Evolutionary conservation across 2,888 invertebrate genomes (phyloP).

Genomic region (Anticlea derivata): DNA sequence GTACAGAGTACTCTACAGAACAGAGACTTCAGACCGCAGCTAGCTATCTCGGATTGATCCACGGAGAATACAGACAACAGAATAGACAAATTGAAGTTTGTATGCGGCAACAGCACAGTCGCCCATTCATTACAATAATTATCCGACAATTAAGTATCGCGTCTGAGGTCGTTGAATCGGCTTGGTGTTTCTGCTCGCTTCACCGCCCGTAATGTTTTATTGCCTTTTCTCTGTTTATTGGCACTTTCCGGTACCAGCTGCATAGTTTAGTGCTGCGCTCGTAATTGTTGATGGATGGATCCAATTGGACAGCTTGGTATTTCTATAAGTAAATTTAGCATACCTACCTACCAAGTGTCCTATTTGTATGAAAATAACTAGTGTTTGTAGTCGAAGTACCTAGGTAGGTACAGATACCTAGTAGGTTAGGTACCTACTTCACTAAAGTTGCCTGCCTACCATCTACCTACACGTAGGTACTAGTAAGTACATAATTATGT

Average conservation of each 20-base stretch:
- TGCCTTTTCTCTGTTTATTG: conserved; percentile 18
- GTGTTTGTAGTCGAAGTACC: background rate
- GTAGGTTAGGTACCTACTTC: too few relatives aligned
- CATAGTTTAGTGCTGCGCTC: conserved; percentile 10
- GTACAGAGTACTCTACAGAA: conserved; percentile 46
- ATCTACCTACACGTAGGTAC: too few relatives aligned
- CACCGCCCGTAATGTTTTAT: conserved; percentile 12
- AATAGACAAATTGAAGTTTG: conserved; percentile 66
- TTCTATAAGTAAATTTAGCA: background rate
- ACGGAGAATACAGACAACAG: conserved; percentile 41
- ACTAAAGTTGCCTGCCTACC: too few relatives aligned
- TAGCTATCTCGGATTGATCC: conserved; percentile 66
- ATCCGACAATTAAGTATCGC: conserved; percentile 60
- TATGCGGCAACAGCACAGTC: conserved; percentile 53
- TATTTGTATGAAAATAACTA: background rate
- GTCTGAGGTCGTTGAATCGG: conserved; percentile 61
- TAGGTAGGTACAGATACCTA: too few relatives aligned
- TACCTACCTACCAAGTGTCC: too few relatives aligned
- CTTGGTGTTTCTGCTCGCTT: conserved; percentile 38
- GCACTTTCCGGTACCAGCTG: conserved; percentile 18
- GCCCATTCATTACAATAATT: conserved; percentile 71
- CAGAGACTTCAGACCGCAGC: conserved; percentile 44
- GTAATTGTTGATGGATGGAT: conserved; percentile 2
- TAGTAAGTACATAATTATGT: too few relatives aligned
- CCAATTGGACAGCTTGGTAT: background rate